Percentiles rank a stretch among this genome's conserved stretches.
Conservation (phyloP, 1,140 invertebrate genomes). For the Oscheius sp. region DNA sequence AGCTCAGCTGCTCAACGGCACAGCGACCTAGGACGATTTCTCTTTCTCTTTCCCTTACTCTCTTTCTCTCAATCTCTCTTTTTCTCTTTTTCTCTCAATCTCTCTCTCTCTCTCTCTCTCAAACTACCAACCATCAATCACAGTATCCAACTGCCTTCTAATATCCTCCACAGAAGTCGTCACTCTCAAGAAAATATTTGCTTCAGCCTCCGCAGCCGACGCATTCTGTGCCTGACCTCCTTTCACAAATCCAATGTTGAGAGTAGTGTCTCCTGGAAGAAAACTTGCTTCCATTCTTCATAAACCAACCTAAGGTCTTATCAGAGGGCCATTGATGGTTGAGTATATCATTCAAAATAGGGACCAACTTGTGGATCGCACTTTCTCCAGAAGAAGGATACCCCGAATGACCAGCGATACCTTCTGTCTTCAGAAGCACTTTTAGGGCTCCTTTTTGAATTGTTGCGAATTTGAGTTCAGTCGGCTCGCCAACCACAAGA, state of each 20-base stretch:
- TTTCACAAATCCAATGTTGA: constrained; percentile 47
- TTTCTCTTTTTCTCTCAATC: no score
- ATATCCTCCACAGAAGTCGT: constrained; percentile 40
- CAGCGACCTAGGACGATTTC: not conserved
- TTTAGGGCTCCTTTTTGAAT: constrained; percentile 54
- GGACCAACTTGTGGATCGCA: constrained; percentile 48
- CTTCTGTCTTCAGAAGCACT: constrained; percentile 31
- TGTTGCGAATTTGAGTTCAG: constrained; percentile 48
- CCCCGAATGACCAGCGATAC: constrained; percentile 51
- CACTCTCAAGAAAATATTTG: constrained; percentile 43
- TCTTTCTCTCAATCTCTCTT: no score
- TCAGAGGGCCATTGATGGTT: constrained; percentile 41
- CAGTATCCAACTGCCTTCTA: constrained; percentile 5
- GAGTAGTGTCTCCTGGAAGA: constrained; percentile 42
- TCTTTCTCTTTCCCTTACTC: not conserved
- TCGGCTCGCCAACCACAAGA: constrained; percentile 52
- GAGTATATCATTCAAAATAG: constrained; percentile 46
- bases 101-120: no score
- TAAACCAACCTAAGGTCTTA: not conserved
- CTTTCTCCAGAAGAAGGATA: constrained; percentile 46
- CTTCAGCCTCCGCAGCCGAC: constrained; percentile 26
- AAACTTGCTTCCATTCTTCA: not conserved
- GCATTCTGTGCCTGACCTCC: constrained; percentile 52
- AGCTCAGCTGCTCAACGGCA: constrained; percentile 33
- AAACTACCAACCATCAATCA: constrained; percentile 27